These are phyloP conservation scores for Ictidomys tridecemlineatus DNA, from an alignment of 2,113 vertebrate species.

Conservation along the genomic window DNA sequence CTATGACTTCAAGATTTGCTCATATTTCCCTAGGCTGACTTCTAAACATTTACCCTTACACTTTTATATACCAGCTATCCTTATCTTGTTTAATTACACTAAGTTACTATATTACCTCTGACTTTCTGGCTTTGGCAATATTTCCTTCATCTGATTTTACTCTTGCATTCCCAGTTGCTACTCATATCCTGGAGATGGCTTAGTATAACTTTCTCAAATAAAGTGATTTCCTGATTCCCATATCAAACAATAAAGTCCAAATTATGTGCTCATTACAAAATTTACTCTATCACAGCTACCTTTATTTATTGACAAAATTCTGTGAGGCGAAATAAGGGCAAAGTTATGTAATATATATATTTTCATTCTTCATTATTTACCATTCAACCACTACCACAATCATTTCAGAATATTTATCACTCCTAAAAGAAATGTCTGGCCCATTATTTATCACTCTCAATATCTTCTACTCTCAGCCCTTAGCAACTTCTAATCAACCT, in stretches of 20 bases:
- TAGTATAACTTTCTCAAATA: slow-evolving; percentile 43
- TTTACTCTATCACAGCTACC: neutral
- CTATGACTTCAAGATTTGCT: slow-evolving; percentile 23
- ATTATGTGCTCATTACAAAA: neutral
- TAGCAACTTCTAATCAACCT: too few relatives aligned
- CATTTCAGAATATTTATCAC: slow-evolving; percentile 39
- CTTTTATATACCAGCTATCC: neutral
- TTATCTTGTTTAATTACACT: slow-evolving; percentile 8
- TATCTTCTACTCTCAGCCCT: too few relatives aligned
- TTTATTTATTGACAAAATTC: neutral
- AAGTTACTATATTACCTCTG: neutral
- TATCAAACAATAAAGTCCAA: neutral
- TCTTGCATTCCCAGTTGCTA: slow-evolving; percentile 19
- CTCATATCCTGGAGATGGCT: neutral
- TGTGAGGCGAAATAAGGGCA: slow-evolving; percentile 6
- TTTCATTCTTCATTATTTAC: neutral
- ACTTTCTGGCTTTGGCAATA: slow-evolving; percentile 27
- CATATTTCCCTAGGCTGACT: neutral
- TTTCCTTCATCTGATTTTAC: neutral
- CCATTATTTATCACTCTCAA: too few relatives aligned
- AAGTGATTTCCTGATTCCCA: neutral
- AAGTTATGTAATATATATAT: neutral
- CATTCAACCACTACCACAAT: neutral
- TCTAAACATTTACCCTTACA: slow-evolving; percentile 10
- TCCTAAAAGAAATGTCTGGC: too few relatives aligned